Evolutionary conservation across 2,888 invertebrate species (phyloP).

Genomic region (Trachelus tabidus): DNA sequence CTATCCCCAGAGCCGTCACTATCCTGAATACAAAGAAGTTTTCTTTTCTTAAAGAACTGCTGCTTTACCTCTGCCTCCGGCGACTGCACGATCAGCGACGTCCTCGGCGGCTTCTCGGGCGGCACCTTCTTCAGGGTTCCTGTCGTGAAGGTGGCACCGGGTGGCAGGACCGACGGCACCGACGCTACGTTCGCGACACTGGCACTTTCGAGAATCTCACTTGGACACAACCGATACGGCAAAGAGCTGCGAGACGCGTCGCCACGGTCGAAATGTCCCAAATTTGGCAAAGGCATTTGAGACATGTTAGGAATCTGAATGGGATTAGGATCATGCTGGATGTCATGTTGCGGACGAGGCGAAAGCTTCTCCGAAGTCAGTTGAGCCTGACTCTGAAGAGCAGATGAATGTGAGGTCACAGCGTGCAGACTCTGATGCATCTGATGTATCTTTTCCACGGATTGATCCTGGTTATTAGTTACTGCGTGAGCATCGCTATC

Average conservation of each 20-base stretch:
- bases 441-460: conserved; percentile 28
- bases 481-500: no score
- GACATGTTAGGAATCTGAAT: conserved; percentile 52
- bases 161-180: not conserved
- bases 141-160: conserved; percentile 36
- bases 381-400: conserved; percentile 24
- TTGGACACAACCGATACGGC: conserved; percentile 45
- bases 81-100: conserved; percentile 60
- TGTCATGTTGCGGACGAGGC: conserved; percentile 50
- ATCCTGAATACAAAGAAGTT: no score
- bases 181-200: not conserved
- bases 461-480: no score
- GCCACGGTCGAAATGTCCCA: conserved; percentile 55
- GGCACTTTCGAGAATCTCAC: conserved; percentile 6
- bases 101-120: conserved; percentile 63
- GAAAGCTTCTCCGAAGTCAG: conserved; percentile 49
- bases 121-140: conserved; percentile 63
- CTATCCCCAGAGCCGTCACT: no score
- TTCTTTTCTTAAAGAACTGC: no score
- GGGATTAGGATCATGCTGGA: conserved; percentile 36
- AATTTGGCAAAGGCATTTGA: conserved; percentile 57
- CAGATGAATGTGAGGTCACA: conserved; percentile 28
- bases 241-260: conserved; percentile 52
- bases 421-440: conserved; percentile 28
- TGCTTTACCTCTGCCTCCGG: conserved; percentile 62